Percentiles rank a stretch among this genome's conserved stretches.
Conservation (phyloP, 2,888 invertebrate genomes). For the Salpingus planirostris region DNA sequence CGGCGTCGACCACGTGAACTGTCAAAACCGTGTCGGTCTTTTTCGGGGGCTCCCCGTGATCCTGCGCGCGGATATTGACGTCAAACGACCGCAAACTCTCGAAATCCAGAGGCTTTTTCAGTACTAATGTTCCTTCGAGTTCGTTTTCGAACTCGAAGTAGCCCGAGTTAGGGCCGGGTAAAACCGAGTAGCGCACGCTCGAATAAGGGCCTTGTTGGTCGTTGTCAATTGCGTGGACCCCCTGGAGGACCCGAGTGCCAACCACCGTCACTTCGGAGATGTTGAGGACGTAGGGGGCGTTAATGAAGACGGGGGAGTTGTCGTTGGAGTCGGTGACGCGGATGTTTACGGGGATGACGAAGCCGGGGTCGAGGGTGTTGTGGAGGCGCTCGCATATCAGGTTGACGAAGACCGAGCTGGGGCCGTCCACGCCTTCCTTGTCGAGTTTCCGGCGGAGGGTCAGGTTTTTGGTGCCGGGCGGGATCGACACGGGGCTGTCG, state of each 20-base stretch:
- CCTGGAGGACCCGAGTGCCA: constrained; percentile 63
- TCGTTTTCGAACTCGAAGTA: constrained; percentile 79
- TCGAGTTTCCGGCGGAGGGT: constrained; percentile 70
- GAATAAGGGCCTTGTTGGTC: constrained; percentile 86
- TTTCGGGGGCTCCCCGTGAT: constrained; percentile 74
- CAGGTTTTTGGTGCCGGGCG: constrained; percentile 69
- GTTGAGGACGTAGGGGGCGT: constrained; percentile 72
- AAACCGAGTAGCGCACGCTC: constrained; percentile 73
- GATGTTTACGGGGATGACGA: constrained; percentile 72
- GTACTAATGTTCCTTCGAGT: constrained; percentile 71
- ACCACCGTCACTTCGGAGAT: constrained; percentile 72
- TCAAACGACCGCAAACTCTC: constrained; percentile 72
- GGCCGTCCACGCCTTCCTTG: constrained; percentile 75
- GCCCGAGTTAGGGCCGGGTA: constrained; percentile 70
- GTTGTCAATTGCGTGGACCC: constrained; percentile 63
- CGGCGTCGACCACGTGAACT: constrained; percentile 78
- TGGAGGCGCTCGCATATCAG: constrained; percentile 75
- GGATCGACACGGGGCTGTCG: constrained; percentile 70
- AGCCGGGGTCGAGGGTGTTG: constrained; percentile 54
- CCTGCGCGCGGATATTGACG: constrained; percentile 64
- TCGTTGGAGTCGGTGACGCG: constrained; percentile 88
- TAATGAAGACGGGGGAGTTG: constrained; percentile 75
- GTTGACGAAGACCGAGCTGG: constrained; percentile 77
- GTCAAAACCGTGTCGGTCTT: constrained; percentile 65
- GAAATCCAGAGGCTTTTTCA: constrained; percentile 74